Percentiles rank a stretch among this genome's conserved stretches.
Conservation (phyloP, 2,113 vertebrate species). For the Cyanoderma ruficeps region DNA sequence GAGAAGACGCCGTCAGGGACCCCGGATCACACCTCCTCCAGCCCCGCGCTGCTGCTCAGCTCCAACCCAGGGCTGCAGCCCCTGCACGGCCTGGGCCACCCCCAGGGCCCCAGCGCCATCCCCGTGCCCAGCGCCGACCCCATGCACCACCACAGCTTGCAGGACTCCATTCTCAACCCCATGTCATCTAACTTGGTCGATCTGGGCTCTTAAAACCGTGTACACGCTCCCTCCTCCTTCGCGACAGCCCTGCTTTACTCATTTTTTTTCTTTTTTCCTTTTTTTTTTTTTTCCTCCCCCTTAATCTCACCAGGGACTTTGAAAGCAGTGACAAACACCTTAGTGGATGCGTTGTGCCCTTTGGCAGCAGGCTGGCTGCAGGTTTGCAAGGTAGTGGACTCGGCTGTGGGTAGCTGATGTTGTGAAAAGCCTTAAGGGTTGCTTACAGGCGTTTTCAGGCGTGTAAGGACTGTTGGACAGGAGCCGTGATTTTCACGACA, state of each 20-base stretch:
- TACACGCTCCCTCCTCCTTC: neutral
- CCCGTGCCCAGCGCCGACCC: conserved; percentile 89
- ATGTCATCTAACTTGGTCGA: conserved; percentile 99
- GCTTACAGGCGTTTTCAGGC: conserved; percentile 3
- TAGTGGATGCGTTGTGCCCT: conserved; percentile 56
- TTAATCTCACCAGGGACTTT: conserved; percentile 59
- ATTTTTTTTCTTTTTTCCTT: neutral
- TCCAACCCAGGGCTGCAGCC: conserved; percentile 86
- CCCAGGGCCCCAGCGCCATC: conserved; percentile 95
- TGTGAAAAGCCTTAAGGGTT: conserved; percentile 75
- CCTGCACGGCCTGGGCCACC: conserved; percentile 91
- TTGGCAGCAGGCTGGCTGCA: conserved; percentile 62
- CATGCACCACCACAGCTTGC: conserved; percentile 93
- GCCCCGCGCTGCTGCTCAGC: conserved; percentile 90
- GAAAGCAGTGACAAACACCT: conserved; percentile 60
- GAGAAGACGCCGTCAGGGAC: conserved; percentile 97
- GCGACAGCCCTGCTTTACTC: neutral
- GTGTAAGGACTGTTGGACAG: neutral
- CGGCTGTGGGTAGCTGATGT: conserved; percentile 68
- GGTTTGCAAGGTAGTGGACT: conserved; percentile 65
- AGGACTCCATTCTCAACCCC: conserved; percentile 98
- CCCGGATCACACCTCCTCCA: conserved; percentile 92
- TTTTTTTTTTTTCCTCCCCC: neutral
- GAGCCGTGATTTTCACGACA: neutral
- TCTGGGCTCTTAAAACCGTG: conserved; percentile 89